Percentiles rank a stretch among this genome's conserved stretches.
These are phyloP conservation scores for Sarcophaga subvicina DNA, from an alignment of 2,888 invertebrate species.

Conservation along the genomic window DNA sequence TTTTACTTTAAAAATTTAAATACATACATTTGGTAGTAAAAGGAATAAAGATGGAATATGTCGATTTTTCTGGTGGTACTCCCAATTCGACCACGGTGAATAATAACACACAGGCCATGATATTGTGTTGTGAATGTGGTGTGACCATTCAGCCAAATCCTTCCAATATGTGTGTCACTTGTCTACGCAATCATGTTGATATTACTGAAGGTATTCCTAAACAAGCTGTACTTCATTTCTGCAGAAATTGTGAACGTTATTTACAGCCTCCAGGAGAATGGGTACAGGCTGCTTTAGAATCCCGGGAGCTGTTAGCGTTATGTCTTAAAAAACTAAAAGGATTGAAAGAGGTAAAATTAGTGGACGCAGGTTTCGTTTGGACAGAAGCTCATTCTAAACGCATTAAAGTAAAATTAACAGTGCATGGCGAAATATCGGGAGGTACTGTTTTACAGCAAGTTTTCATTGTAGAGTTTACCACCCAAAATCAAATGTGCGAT, in stretches of 20 bases:
- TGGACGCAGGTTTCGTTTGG: conserved; percentile 99
- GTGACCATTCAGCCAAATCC: conserved; percentile 96
- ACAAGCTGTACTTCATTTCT: conserved; percentile 94
- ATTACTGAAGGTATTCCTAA: conserved; percentile 98
- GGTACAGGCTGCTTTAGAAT: conserved; percentile 93
- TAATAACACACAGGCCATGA: conserved; percentile 54
- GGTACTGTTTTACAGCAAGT: conserved; percentile 96
- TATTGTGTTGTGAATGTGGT: conserved; percentile 97
- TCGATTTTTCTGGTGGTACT: conserved; percentile 44
- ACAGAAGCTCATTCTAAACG: conserved; percentile 99
- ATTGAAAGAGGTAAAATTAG: conserved; percentile 92
- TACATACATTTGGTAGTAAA: neutral
- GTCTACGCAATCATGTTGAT: conserved; percentile 94
- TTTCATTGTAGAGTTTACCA: conserved; percentile 95
- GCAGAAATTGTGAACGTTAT: conserved; percentile 96
- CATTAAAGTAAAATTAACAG: conserved; percentile 96
- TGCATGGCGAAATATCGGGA: conserved; percentile 96
- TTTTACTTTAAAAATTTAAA: neutral
- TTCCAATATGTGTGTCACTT: conserved; percentile 98
- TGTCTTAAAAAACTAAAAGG: conserved; percentile 97
- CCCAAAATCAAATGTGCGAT: conserved; percentile 97
- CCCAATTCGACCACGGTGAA: neutral
- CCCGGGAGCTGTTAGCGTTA: conserved; percentile 92
- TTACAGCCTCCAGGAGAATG: conserved; percentile 95
- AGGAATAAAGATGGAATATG: conserved; percentile 58